A percentile compares a stretch with the other conserved stretches of the same genome.
phyloP scores from a whole-genome alignment of 2,888 invertebrate genomes.

The Anagyrus pseudococci region DNA sequence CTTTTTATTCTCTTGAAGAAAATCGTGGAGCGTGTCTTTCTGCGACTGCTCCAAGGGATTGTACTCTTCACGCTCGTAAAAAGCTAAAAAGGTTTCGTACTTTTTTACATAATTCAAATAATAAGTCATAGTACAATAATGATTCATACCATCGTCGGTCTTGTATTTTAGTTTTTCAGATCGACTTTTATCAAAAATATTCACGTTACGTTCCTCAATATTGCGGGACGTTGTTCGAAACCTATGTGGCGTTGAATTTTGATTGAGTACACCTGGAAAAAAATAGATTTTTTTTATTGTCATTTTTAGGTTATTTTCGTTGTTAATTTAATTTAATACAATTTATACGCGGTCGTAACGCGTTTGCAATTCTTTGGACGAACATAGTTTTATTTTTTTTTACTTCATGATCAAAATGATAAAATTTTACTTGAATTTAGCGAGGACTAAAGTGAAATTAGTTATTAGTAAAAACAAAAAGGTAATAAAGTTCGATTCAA shows the following conservation, averaged over 20 bases:
- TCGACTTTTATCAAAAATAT: slow-evolving; percentile 9
- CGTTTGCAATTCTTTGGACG: background rate
- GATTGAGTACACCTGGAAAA: background rate
- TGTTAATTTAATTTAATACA: background rate
- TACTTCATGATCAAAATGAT: too few relatives aligned
- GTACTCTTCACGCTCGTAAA: slow-evolving; percentile 4
- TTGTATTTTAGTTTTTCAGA: slow-evolving; percentile 22
- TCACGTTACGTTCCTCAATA: background rate
- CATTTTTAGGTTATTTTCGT: slow-evolving; percentile 9
- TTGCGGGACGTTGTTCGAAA: slow-evolving; percentile 1
- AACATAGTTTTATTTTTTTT: too few relatives aligned
- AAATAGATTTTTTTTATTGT: too few relatives aligned
- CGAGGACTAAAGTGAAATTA: too few relatives aligned
- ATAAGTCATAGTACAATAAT: background rate
- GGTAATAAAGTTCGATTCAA: too few relatives aligned
- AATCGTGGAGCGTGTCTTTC: slow-evolving; percentile 14
- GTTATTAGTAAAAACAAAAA: too few relatives aligned
- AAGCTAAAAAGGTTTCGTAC: slow-evolving; percentile 7
- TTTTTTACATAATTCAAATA: background rate
- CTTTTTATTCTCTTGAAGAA: background rate
- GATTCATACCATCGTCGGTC: slow-evolving; percentile 10
- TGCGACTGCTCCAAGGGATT: slow-evolving; percentile 2
- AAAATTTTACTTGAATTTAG: too few relatives aligned
- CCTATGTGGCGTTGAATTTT: background rate
- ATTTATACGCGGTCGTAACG: background rate